phyloP scores from a whole-genome alignment of 2,888 invertebrate species.

The Eumacrocentrus americanus region DNA sequence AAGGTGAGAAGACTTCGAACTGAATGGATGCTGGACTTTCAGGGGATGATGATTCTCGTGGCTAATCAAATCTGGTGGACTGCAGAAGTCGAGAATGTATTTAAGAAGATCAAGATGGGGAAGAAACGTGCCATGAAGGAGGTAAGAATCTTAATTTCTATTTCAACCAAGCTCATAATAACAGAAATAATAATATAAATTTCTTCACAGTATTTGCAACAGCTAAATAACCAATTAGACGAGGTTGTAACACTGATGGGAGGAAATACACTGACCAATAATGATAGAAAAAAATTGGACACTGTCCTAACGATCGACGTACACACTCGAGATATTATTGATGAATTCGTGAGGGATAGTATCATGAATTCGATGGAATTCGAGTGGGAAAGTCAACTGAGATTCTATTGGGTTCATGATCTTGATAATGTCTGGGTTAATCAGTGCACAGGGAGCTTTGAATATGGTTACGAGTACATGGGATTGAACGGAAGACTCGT shows the following conservation, averaged over 20 bases:
- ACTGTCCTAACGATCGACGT: slow-evolving; percentile 91
- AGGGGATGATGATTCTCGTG: slow-evolving; percentile 85
- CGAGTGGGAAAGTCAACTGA: slow-evolving; percentile 91
- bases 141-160: slow-evolving; percentile 35
- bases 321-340: slow-evolving; percentile 89
- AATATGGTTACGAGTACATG: slow-evolving; percentile 96
- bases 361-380: slow-evolving; percentile 85
- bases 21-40: slow-evolving; percentile 88
- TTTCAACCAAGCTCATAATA: not conserved
- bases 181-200: slow-evolving; percentile 7
- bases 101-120: slow-evolving; percentile 73
- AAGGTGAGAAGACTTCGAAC: slow-evolving; percentile 71
- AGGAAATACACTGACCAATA: slow-evolving; percentile 66
- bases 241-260: slow-evolving; percentile 71
- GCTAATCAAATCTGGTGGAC: slow-evolving; percentile 96
- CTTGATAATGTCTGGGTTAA: slow-evolving; percentile 80
- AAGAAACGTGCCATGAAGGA: slow-evolving; percentile 90
- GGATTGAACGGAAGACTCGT: slow-evolving; percentile 90
- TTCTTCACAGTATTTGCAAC: slow-evolving; percentile 71
- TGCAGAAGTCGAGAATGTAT: slow-evolving; percentile 91
- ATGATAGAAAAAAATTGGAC: slow-evolving; percentile 87
- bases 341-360: slow-evolving; percentile 79
- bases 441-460: slow-evolving; percentile 87
- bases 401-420: slow-evolving; percentile 86
- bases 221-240: slow-evolving; percentile 82